Percentiles rank a stretch among this genome's conserved stretches.
These are phyloP conservation scores for Crotalus viridis DNA, from an alignment of 2,113 vertebrate genomes.

Conservation along the genomic window DNA sequence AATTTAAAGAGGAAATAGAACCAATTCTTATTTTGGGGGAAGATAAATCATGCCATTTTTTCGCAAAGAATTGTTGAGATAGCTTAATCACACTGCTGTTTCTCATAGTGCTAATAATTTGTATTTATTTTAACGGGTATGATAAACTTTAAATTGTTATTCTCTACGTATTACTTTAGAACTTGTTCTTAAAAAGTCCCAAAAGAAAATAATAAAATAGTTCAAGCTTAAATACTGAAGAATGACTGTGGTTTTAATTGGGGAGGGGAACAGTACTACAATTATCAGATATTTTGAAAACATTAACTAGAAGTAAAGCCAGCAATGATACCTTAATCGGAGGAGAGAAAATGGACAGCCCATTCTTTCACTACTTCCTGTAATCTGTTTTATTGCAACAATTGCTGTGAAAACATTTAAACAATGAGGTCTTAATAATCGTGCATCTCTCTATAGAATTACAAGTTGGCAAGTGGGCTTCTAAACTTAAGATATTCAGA, in stretches of 20 bases:
- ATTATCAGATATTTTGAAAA: background rate
- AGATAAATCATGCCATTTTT: background rate
- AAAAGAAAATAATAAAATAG: background rate
- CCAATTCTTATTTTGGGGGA: background rate
- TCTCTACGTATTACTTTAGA: background rate
- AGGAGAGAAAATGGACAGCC: conserved; percentile 62
- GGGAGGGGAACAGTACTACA: background rate
- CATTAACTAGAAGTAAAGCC: background rate
- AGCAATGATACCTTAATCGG: background rate
- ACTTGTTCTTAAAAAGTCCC: background rate
- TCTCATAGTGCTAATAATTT: background rate
- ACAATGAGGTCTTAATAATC: conserved; percentile 81
- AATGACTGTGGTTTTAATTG: background rate
- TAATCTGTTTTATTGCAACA: conserved; percentile 80
- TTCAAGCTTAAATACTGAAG: background rate
- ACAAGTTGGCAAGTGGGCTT: conserved; percentile 70
- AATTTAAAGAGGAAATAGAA: background rate
- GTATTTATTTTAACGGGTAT: background rate
- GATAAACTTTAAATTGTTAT: background rate
- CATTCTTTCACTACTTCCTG: conserved; percentile 76
- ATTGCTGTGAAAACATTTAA: conserved; percentile 78
- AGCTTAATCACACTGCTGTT: background rate
- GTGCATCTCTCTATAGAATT: conserved; percentile 71
- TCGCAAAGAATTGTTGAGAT: background rate
- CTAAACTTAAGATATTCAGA: conserved; percentile 73